Base-by-base conservation (phyloP, 2,888 invertebrate genomes). In the Drosophila putrida region DNA sequence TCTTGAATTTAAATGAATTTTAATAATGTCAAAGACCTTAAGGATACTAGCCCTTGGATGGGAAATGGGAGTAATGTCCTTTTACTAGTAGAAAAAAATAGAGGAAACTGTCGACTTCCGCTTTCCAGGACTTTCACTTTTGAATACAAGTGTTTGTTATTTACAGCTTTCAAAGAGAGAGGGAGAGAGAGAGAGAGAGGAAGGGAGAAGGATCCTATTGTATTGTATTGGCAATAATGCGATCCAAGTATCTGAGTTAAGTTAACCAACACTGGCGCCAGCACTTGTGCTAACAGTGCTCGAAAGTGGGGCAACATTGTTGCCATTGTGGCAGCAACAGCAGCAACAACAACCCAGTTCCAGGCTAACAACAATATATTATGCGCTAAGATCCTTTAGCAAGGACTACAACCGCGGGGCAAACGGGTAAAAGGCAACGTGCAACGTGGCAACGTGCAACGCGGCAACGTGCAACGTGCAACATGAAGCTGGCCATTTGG, bases 331-430 rank as follows among this genome's bases (percentile, higher is more conserved):
- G 15, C 33, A 39, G 15, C 36, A 36, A 36, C 36, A 49, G 33
- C 31, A 8, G 4, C 20, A 20, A 25, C 20, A 25, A 11, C 43
- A 6, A 11, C n/a, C 43, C 11, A 11, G 4, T 49, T 35, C 6
- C 20, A 11, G 20, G 11, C 58, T 44, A 59, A 47, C 71, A 69
- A 84, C 85, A 84, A 88, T 82, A 82, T 88, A 88, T 82, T 79
- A 79, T 82, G 65, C 80, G 66, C 68, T 63, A 79, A 88, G 86
- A 88, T 88, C 57, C 80, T 55, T 72, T 60, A 69, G 58, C 77
- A 60, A 67, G 49, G 25, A 66, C 66, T 69, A 68, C 63, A 75
- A 63, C 58, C 28, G 43, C 6, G 27, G 41, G 53, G 46, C 49
- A 33, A 53, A 25, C n/a, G 36, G 36, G 44, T 31, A 35, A 54